Percentiles rank a stretch among this genome's conserved stretches.
These are phyloP conservation scores for Hycleus phaleratus DNA, from an alignment of 1,140 invertebrate species.

Conservation along the genomic window DNA sequence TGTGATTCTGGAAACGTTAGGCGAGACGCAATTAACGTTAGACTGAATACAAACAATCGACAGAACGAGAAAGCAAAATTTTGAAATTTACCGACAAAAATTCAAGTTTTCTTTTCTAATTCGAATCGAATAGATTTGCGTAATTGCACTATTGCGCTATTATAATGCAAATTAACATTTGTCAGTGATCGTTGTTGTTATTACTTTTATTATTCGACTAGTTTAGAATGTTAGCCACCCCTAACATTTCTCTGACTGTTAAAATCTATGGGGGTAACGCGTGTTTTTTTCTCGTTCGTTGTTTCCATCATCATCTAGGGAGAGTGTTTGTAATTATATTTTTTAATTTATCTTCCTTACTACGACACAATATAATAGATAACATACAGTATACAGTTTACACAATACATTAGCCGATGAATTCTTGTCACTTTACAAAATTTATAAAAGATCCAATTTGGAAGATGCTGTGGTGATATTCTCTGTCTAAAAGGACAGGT, in stretches of 20 bases:
- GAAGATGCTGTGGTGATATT: constrained; percentile 8
- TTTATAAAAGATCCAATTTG: constrained; percentile 18
- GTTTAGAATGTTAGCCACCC: constrained; percentile 1
- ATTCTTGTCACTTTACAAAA: constrained; percentile 22
- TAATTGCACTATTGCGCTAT: too few relatives aligned
- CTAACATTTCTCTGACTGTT: neutral
- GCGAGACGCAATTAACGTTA: too few relatives aligned
- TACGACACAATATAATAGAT: constrained; percentile 30
- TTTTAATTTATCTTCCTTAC: constrained; percentile 38
- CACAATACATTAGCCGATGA: constrained; percentile 33
- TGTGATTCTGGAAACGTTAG: too few relatives aligned
- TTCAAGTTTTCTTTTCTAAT: too few relatives aligned
- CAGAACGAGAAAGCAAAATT: too few relatives aligned
- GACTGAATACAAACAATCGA: too few relatives aligned
- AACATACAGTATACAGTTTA: constrained; percentile 7
- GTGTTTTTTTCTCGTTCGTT: constrained; percentile 11
- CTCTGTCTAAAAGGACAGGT: neutral
- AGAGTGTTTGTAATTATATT: constrained; percentile 33
- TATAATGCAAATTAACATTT: too few relatives aligned
- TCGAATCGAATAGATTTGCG: too few relatives aligned
- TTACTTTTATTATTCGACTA: too few relatives aligned
- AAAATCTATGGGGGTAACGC: constrained; percentile 11
- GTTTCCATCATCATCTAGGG: neutral
- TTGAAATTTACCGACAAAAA: too few relatives aligned
- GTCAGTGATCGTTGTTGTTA: too few relatives aligned